phyloP scores from a whole-genome alignment of 2,797 vertebrate species.

The Lithobates sylvaticus region DNA sequence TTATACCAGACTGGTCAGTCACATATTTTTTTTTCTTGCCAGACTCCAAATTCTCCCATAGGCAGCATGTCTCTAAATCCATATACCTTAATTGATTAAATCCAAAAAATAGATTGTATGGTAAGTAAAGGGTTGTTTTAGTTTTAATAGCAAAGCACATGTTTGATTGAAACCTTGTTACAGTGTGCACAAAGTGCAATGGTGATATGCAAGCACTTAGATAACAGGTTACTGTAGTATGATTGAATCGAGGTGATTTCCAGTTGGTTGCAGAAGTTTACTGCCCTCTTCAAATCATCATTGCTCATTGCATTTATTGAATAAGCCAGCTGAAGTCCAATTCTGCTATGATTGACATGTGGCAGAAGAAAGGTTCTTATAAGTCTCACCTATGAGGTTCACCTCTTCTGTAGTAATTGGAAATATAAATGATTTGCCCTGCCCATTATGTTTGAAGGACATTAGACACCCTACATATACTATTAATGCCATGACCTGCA shows the following conservation, averaged over 20 bases:
- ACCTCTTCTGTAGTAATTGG: not conserved
- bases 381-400: not conserved
- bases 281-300: not conserved
- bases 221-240: not conserved
- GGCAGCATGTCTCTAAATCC: no score
- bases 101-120: no score
- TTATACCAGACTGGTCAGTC: no score
- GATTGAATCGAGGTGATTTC: not conserved
- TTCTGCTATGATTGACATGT: not conserved
- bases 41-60: no score
- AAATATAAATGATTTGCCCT: slow-evolving; percentile 22
- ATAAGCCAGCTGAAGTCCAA: no score
- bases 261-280: not conserved
- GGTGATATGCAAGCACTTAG: no score
- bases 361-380: not conserved
- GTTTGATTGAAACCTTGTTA: no score
- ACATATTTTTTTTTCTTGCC: no score
- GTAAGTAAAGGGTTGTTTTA: no score
- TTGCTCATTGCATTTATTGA: not conserved
- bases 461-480: not conserved
- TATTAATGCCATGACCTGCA: slow-evolving; percentile 20
- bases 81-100: no score
- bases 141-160: no score
- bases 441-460: not conserved
- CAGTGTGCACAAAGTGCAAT: no score